Percentiles rank a stretch among this genome's conserved stretches.
Evolutionary conservation across 1,140 invertebrate genomes (phyloP).

Genomic region (Artemia franciscana): DNA sequence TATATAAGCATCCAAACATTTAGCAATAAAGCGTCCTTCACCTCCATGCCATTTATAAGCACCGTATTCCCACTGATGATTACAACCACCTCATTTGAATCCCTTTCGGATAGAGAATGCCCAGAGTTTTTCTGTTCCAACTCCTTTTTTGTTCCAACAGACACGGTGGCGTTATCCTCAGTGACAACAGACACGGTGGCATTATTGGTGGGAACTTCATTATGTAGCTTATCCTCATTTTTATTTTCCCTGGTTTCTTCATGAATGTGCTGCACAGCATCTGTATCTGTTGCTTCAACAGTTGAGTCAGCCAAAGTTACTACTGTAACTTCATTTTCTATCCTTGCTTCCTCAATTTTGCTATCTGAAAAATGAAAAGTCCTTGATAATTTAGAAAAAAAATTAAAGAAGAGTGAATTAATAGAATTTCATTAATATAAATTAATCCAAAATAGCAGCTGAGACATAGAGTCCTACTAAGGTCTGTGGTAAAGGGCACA

Average conservation of each 20-base stretch:
- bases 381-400: no score
- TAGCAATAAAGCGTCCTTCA: not conserved
- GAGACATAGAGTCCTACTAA: no score
- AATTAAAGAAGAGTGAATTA: no score
- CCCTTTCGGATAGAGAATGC: not conserved
- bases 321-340: not conserved
- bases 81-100: not conserved
- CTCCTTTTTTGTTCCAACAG: not conserved
- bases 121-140: not conserved
- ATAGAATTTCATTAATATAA: no score
- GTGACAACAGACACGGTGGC: not conserved
- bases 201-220: not conserved
- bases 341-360: not conserved
- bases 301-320: not conserved
- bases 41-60: not conserved
- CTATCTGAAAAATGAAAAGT: not conserved
- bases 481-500: no score
- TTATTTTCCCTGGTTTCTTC: not conserved
- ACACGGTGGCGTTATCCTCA: not conserved
- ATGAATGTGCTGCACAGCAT: not conserved
- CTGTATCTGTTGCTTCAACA: not conserved
- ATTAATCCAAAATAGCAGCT: no score
- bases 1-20: no score
- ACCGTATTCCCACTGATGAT: not conserved
- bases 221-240: not conserved